Conservation (phyloP, 2,113 vertebrate species). For the Dicerorhinus sumatrensis region DNA sequence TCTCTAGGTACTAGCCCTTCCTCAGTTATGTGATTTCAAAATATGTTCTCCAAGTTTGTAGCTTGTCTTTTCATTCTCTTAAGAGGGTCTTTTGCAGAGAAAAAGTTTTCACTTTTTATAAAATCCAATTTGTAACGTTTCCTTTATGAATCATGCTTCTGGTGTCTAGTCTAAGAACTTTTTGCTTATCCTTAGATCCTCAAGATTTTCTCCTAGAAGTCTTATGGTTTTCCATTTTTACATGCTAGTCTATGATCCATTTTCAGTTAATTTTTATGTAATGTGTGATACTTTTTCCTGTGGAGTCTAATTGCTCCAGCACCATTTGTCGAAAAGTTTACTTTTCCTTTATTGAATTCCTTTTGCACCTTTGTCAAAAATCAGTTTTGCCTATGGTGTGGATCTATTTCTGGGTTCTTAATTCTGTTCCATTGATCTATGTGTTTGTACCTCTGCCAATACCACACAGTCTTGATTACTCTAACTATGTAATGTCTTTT, state of each 20-base stretch:
- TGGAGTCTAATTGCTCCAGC: background rate
- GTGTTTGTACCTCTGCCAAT: background rate
- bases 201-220: background rate
- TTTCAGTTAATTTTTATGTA: background rate
- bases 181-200: background rate
- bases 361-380: background rate
- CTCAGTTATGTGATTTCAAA: background rate
- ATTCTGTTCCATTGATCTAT: background rate
- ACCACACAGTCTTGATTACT: background rate
- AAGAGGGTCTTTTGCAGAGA: background rate
- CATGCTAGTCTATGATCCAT: background rate
- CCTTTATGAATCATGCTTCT: background rate
- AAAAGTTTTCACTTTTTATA: background rate
- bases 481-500: background rate
- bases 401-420: background rate
- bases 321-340: background rate
- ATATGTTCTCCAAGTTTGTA: background rate
- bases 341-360: background rate
- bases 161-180: background rate
- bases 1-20: background rate
- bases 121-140: background rate
- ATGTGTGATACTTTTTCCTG: background rate
- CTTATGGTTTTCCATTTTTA: background rate
- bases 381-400: background rate
- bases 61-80: background rate